Percentiles rank a stretch among this genome's conserved stretches.
Evolutionary conservation across 2,797 vertebrate species (phyloP).

Genomic region (Mastacembelus armatus): DNA sequence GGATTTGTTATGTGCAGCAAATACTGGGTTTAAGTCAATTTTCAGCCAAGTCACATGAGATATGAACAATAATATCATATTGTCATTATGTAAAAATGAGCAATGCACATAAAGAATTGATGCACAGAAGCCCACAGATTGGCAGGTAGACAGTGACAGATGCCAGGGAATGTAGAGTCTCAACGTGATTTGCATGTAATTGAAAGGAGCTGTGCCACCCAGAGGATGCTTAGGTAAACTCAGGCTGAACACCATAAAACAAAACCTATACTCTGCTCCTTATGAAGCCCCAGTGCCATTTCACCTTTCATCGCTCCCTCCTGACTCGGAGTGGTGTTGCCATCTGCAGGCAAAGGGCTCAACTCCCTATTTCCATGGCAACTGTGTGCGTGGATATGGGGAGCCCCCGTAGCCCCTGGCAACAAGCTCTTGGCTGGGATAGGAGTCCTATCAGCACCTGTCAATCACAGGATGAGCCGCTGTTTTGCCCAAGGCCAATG

Average conservation of each 20-base stretch:
- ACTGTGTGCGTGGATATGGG: conserved; percentile 66
- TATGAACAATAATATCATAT: background rate
- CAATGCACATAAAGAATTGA: background rate
- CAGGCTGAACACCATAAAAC: conserved; percentile 18
- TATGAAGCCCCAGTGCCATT: background rate
- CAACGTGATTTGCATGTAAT: conserved; percentile 27
- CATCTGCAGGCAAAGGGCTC: conserved; percentile 77
- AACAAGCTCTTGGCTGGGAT: conserved; percentile 61
- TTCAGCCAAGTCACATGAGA: background rate
- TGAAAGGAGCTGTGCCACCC: conserved; percentile 22
- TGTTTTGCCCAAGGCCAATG: conserved; percentile 15
- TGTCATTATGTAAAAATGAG: background rate
- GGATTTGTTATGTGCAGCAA: background rate
- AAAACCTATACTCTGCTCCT: conserved; percentile 7
- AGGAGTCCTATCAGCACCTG: conserved; percentile 54
- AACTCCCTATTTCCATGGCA: conserved; percentile 81
- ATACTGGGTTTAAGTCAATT: background rate
- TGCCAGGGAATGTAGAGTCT: background rate
- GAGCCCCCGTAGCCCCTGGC: conserved; percentile 71
- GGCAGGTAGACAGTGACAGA: too few species aligned
- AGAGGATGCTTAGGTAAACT: conserved; percentile 15
- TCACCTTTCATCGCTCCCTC: background rate
- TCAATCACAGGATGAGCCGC: conserved; percentile 49
- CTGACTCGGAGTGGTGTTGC: conserved; percentile 58
- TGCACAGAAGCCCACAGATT: background rate